Evolutionary conservation across 1,140 invertebrate genomes (phyloP).

Genomic region (Nasonia giraulti): DNA sequence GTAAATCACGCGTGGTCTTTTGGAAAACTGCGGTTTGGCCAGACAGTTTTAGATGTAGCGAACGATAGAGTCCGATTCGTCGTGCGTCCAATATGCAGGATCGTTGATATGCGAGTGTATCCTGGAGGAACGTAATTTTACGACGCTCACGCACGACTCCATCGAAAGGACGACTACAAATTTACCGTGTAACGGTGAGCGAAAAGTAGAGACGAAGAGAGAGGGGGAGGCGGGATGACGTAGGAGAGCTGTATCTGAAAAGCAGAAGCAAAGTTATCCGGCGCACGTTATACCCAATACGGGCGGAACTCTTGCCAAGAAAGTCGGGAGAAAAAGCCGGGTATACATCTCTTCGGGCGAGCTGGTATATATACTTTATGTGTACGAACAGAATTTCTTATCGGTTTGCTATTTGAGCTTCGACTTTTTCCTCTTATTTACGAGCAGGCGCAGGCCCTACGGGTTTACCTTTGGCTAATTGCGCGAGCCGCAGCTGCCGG

Average conservation of each 20-base stretch:
- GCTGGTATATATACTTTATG: conserved; percentile 21
- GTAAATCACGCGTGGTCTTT: background rate
- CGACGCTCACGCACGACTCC: background rate
- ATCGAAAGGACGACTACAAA: conserved; percentile 24
- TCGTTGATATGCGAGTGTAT: background rate
- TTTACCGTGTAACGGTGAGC: conserved; percentile 1
- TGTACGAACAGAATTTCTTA: conserved; percentile 28
- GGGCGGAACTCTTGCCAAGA: conserved; percentile 37
- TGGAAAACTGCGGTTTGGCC: background rate
- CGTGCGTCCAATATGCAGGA: too few relatives aligned
- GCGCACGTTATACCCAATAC: conserved; percentile 31
- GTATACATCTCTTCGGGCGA: conserved; percentile 19
- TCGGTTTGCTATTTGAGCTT: conserved; percentile 22
- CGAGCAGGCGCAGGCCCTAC: background rate
- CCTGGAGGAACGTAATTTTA: background rate
- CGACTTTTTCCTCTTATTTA: conserved; percentile 17
- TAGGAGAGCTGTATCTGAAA: conserved; percentile 29
- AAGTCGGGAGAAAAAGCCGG: background rate
- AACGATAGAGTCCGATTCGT: background rate
- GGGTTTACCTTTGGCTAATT: conserved; percentile 38
- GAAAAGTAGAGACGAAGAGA: conserved; percentile 9
- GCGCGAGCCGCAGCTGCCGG: background rate
- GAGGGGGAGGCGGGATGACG: background rate
- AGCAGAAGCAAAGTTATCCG: conserved; percentile 35
- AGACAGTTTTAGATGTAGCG: background rate